phyloP scores from a whole-genome alignment of 2,888 invertebrate species.

The Diarsia rubi region DNA sequence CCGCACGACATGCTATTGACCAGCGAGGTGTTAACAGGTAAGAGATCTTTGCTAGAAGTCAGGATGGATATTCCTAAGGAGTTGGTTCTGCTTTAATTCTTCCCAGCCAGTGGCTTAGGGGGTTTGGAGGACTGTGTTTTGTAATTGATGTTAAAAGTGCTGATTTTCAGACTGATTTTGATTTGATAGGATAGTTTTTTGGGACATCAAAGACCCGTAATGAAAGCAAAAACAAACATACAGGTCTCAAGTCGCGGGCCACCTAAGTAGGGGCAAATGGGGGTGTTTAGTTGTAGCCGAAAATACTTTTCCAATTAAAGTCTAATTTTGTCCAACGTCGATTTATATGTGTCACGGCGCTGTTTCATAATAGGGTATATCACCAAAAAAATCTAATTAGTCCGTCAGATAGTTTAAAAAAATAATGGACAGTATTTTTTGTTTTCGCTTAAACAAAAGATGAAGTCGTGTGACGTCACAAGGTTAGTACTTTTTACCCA shows the following conservation, averaged over 20 bases:
- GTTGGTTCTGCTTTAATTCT: neutral
- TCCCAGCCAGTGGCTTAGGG: neutral
- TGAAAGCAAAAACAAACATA: neutral
- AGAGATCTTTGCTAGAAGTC: neutral
- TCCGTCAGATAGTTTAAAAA: too few species aligned
- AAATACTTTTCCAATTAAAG: neutral
- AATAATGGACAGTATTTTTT: too few species aligned
- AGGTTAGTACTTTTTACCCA: too few species aligned
- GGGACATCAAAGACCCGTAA: neutral
- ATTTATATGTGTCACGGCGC: neutral
- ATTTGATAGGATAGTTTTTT: neutral
- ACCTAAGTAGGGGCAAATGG: too few species aligned
- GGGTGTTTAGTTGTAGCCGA: too few species aligned
- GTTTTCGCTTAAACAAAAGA: too few species aligned
- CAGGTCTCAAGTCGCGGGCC: neutral
- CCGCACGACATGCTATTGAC: constrained; percentile 94
- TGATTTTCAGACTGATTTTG: neutral
- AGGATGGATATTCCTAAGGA: neutral
- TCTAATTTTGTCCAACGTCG: neutral
- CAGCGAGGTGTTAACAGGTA: constrained; percentile 86
- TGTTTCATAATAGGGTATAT: too few species aligned
- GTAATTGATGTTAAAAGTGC: neutral
- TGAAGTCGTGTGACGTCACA: too few species aligned
- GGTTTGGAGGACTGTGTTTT: neutral
- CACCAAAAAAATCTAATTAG: too few species aligned